Conservation (phyloP, 2,888 invertebrate species). For the Nymphalis urticae region DNA sequence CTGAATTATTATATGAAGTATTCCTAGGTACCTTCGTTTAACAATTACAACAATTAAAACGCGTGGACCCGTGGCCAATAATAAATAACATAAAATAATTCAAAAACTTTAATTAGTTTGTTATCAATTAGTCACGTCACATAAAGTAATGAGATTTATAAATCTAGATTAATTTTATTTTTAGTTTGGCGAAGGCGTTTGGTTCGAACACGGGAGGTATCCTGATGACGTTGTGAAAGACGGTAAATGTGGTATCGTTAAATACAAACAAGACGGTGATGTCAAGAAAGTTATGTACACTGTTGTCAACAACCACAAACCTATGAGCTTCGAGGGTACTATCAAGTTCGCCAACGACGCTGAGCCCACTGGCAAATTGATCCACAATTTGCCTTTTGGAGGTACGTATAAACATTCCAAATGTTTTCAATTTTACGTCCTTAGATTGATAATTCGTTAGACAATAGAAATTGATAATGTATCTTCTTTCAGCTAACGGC, state of each 20-base stretch:
- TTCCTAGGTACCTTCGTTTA: too few relatives aligned
- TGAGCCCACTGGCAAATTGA: conserved; percentile 68
- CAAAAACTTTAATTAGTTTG: too few relatives aligned
- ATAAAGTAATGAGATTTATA: not conserved
- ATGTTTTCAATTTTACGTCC: too few relatives aligned
- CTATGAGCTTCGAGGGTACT: conserved; percentile 60
- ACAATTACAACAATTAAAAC: too few relatives aligned
- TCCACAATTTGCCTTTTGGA: conserved; percentile 56
- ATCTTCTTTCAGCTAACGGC: conserved; percentile 4
- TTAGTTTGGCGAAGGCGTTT: conserved; percentile 56
- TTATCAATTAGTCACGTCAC: too few relatives aligned
- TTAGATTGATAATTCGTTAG: too few relatives aligned
- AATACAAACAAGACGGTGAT: conserved; percentile 77
- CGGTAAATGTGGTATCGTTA: conserved; percentile 62
- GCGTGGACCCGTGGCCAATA: too few relatives aligned
- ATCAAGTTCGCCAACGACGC: conserved; percentile 64
- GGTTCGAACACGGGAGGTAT: conserved; percentile 44
- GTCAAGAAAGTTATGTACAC: conserved; percentile 63
- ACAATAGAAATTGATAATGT: not conserved
- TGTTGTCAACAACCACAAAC: conserved; percentile 59
- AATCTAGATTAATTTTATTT: conserved; percentile 40
- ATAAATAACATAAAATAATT: too few relatives aligned
- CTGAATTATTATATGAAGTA: too few relatives aligned
- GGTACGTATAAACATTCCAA: conserved; percentile 43
- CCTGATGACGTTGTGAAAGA: conserved; percentile 34